phyloP scores from a whole-genome alignment of 2,797 vertebrate genomes.

The Kryptopterus vitreolus region DNA sequence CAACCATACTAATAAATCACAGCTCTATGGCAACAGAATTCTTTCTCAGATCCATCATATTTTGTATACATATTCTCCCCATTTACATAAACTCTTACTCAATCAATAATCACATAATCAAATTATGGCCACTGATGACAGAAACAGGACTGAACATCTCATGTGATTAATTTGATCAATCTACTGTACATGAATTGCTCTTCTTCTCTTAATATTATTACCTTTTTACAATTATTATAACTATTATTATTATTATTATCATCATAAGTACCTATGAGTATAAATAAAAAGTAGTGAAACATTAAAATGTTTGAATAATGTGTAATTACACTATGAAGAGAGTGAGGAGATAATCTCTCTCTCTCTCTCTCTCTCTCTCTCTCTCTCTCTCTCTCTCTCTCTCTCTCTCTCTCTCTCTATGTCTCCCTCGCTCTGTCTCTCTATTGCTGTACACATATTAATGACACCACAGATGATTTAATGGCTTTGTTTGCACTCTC shows the following conservation, averaged over 20 bases:
- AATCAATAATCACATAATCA: background rate
- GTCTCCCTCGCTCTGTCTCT: too few species aligned
- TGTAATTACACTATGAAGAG: conserved; percentile 13
- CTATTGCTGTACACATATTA: conserved; percentile 25
- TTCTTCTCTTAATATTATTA: too few species aligned
- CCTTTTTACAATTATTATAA: too few species aligned
- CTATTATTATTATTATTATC: too few species aligned
- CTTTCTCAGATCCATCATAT: background rate
- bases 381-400: too few species aligned
- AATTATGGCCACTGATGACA: background rate
- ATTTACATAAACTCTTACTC: background rate
- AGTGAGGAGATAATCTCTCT: background rate
- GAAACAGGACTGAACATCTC: background rate
- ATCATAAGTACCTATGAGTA: background rate
- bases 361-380: too few species aligned
- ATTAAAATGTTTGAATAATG: background rate
- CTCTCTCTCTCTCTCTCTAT: too few species aligned
- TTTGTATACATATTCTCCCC: background rate
- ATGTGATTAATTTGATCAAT: too few species aligned
- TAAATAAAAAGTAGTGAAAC: background rate
- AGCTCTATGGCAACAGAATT: background rate
- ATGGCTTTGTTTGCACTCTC: conserved; percentile 20
- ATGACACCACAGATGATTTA: conserved; percentile 7
- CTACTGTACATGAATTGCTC: too few species aligned
- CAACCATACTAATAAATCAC: background rate